phyloP scores from a whole-genome alignment of 1,140 invertebrate species.

The Pararge aegeria region DNA sequence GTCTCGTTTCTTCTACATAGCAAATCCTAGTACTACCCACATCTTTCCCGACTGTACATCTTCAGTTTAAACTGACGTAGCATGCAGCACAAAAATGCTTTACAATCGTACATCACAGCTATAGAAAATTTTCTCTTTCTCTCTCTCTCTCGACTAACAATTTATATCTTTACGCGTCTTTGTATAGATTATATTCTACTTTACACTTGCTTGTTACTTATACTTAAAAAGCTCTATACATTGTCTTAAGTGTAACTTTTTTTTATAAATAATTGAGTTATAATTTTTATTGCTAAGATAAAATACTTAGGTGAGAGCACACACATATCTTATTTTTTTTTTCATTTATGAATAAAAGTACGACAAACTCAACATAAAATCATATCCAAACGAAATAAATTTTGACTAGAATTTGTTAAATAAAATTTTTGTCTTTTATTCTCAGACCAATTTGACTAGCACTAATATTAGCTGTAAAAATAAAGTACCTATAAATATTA shows the following conservation, averaged over 20 bases:
- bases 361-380: slow-evolving; percentile 32
- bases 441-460: slow-evolving; percentile 73
- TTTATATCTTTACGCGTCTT: slow-evolving; percentile 47
- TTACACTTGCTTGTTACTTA: slow-evolving; percentile 72
- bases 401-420: slow-evolving; percentile 72
- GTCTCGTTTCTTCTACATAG: slow-evolving; percentile 17
- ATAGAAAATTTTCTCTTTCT: slow-evolving; percentile 69
- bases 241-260: slow-evolving; percentile 64
- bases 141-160: slow-evolving; percentile 64
- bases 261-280: slow-evolving; percentile 77
- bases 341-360: slow-evolving; percentile 49
- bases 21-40: slow-evolving; percentile 20
- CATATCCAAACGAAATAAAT: slow-evolving; percentile 55
- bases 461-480: slow-evolving; percentile 40
- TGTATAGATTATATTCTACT: slow-evolving; percentile 66
- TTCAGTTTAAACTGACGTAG: slow-evolving; percentile 49
- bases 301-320: slow-evolving; percentile 62
- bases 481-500: slow-evolving; percentile 19
- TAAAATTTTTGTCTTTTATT: slow-evolving; percentile 54
- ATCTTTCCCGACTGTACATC: slow-evolving; percentile 8
- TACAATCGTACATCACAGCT: slow-evolving; percentile 69
- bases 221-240: slow-evolving; percentile 78
- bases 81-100: slow-evolving; percentile 68
- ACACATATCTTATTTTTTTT: slow-evolving; percentile 46
- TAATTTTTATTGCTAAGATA: slow-evolving; percentile 74